Evolutionary conservation across 2,113 vertebrate species (phyloP).

Genomic region (Oriolus oriolus): DNA sequence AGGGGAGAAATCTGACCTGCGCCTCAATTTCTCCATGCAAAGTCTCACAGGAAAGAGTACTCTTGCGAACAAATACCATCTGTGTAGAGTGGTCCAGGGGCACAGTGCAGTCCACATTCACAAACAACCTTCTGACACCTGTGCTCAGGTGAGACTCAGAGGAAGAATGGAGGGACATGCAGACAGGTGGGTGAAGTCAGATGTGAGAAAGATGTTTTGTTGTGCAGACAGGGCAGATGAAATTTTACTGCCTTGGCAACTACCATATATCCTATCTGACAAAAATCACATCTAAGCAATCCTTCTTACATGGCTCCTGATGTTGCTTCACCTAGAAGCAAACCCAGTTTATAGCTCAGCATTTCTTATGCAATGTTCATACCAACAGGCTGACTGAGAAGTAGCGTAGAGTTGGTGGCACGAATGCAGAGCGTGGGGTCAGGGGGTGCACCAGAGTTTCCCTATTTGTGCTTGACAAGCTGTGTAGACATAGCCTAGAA

Average conservation of each 20-base stretch:
- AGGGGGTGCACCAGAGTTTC: background rate
- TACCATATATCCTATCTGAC: background rate
- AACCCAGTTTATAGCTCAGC: background rate
- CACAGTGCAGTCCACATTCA: background rate
- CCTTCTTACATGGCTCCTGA: background rate
- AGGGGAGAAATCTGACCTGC: background rate
- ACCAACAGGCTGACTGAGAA: background rate
- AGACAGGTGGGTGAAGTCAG: background rate
- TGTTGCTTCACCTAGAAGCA: background rate
- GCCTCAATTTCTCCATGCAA: background rate
- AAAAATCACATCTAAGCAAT: background rate
- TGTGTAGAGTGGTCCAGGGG: background rate
- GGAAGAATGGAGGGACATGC: background rate
- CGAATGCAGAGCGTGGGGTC: background rate
- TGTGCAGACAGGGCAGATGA: background rate
- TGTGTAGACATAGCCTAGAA: conserved; percentile 52
- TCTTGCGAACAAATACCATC: background rate
- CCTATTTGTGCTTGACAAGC: conserved; percentile 47
- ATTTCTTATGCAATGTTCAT: conserved; percentile 33
- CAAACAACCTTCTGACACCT: background rate
- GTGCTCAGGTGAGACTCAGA: background rate
- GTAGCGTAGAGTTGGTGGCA: background rate
- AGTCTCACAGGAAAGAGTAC: background rate
- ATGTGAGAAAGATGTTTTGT: background rate
- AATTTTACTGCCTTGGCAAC: background rate